Base-by-base conservation (phyloP, 2,113 vertebrate genomes). In the Stigmatopora argus region DNA sequence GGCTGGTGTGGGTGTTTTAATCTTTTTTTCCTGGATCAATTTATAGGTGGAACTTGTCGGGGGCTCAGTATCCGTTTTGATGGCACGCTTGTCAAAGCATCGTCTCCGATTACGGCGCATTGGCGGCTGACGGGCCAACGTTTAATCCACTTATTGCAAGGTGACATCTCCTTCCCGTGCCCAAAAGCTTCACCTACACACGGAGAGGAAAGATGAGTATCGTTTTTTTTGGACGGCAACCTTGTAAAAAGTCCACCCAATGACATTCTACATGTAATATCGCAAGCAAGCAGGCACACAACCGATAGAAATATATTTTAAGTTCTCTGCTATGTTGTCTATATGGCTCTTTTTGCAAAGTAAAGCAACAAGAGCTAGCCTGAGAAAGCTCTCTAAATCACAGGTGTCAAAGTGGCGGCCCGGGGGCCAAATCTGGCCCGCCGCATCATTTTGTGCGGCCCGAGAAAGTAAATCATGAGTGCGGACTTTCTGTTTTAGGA, bases 71-170 rank as follows among this genome's bases (percentile, higher is more conserved):
- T 61, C 38, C 35, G 19, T 44, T 45, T 45, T 23, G 59, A 61
- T 45, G 6, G 4, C 41, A 45, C 53, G 53, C 53, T 56, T 56
- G 53, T 61, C 59, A 45, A 61, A 45, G 3, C 41, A 45, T 45
- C 59, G 19, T 23, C 59, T 61, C 59, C 59, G 13, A 45, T 61
- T 61, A 45, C 41, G 1, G 11, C n/a, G n/a, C 18, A 21, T 45
- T 61, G n/a, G 58, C 58, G 19, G 58, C 58, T 14, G 58, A 45
- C 59, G 41, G 59, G 38, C 59, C 38, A 45, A 61, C 19, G 5
- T 46, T 23, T 61, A 61, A 61, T 61, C 59, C 19, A 45, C 59
- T 61, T 46, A 45, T 23, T 23, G 38, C 59, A 45, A 61, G 59
- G 59, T 61, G 38, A 61, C 38, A 61, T 38, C 19, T 23, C 1